Evolutionary conservation across 2,113 vertebrate genomes (phyloP).

Genomic region (Dissostichus mawsoni): DNA sequence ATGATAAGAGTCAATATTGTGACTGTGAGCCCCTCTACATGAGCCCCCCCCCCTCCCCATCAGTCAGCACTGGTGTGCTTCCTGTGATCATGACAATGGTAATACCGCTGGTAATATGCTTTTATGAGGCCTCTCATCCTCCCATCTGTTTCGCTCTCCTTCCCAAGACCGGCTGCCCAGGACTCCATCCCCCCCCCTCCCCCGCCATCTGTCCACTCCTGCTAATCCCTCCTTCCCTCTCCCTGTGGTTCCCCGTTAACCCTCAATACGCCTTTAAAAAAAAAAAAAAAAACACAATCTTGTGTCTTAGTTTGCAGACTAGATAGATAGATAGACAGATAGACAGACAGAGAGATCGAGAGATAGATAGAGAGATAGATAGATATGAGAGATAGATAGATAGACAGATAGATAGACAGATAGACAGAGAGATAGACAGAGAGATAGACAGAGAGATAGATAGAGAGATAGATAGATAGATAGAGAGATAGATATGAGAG

Average conservation of each 20-base stretch:
- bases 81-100: constrained; percentile 75
- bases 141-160: constrained; percentile 77
- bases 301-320: neutral
- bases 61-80: constrained; percentile 53
- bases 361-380: neutral
- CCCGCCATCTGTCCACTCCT: constrained; percentile 75
- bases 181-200: constrained; percentile 53
- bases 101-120: constrained; percentile 77
- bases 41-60: neutral
- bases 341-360: neutral
- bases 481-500: neutral
- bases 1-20: no score
- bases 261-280: neutral
- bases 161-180: constrained; percentile 53
- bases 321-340: neutral
- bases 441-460: no score
- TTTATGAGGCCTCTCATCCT: constrained; percentile 79
- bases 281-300: neutral
- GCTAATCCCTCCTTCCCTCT: constrained; percentile 60
- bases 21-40: no score
- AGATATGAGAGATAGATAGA: neutral
- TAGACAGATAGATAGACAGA: neutral
- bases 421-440: neutral
- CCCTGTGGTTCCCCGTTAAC: constrained; percentile 34
- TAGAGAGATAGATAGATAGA: neutral